phyloP scores from a whole-genome alignment of 2,888 invertebrate genomes.

The Acrobasis repandana region DNA sequence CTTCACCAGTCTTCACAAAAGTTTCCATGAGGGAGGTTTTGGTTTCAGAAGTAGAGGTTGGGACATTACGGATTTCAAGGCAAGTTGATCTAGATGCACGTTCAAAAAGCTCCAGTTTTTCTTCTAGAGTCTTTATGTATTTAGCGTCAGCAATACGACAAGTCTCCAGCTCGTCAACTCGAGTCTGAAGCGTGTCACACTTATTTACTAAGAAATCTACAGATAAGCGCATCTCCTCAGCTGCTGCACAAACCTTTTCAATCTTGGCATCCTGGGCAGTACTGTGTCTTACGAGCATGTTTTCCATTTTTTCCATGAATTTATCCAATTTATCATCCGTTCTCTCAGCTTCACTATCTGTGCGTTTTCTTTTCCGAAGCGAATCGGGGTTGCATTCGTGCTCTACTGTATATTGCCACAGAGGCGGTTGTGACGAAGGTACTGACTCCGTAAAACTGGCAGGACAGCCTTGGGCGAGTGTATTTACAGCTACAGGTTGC shows the following conservation, averaged over 20 bases:
- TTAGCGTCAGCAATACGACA: background rate
- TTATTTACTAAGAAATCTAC: background rate
- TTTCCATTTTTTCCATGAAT: background rate
- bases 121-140: conserved; percentile 19
- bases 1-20: background rate
- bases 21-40: conserved; percentile 19
- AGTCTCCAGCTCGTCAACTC: background rate
- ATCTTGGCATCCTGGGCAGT: background rate
- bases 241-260: background rate
- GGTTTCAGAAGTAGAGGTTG: conserved; percentile 6
- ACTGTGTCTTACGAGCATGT: background rate
- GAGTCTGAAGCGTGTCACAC: background rate
- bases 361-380: background rate
- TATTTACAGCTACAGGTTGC: no score
- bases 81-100: conserved; percentile 22
- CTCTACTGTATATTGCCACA: background rate
- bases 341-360: background rate
- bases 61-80: conserved; percentile 26
- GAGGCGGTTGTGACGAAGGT: background rate
- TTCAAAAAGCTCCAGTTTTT: conserved; percentile 19
- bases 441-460: no score
- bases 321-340: background rate
- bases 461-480: background rate
- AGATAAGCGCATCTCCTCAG: background rate
- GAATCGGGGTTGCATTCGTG: background rate